Evolutionary conservation across 2,113 vertebrate genomes (phyloP).

Genomic region (Antennarius striatus): DNA sequence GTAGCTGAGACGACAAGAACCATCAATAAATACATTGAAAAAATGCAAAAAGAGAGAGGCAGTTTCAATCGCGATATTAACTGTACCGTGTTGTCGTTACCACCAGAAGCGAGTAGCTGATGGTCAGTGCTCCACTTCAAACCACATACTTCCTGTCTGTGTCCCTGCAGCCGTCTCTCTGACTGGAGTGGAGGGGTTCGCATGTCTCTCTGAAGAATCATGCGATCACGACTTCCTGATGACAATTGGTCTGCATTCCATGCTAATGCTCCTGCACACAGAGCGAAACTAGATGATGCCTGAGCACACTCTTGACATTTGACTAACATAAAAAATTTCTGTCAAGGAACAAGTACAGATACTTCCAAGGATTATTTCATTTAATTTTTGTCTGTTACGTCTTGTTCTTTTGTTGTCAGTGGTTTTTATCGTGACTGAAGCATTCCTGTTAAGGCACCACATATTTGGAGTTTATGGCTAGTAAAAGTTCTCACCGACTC

Average conservation of each 20-base stretch:
- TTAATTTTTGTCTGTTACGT: background rate
- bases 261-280: constrained; percentile 87
- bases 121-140: constrained; percentile 99
- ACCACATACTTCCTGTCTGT: constrained; percentile 95
- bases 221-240: constrained; percentile 92
- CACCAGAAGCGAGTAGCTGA: constrained; percentile 94
- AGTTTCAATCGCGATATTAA: background rate
- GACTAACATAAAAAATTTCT: background rate
- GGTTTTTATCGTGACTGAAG: background rate
- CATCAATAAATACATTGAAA: background rate
- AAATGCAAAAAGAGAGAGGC: background rate
- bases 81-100: constrained; percentile 96
- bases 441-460: background rate
- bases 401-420: background rate
- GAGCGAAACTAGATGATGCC: background rate
- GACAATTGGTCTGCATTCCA: constrained; percentile 99
- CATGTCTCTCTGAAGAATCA: constrained; percentile 88
- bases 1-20: constrained; percentile 77
- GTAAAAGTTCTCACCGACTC: constrained; percentile 87
- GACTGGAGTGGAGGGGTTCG: no score
- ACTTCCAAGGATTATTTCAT: background rate
- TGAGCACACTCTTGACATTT: background rate
- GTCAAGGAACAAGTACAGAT: background rate
- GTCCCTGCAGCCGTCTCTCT: no score
- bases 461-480: background rate